Base-by-base conservation (phyloP, 92 coral and sea anemone genomes). In the Scolanthus callimorphus region DNA sequence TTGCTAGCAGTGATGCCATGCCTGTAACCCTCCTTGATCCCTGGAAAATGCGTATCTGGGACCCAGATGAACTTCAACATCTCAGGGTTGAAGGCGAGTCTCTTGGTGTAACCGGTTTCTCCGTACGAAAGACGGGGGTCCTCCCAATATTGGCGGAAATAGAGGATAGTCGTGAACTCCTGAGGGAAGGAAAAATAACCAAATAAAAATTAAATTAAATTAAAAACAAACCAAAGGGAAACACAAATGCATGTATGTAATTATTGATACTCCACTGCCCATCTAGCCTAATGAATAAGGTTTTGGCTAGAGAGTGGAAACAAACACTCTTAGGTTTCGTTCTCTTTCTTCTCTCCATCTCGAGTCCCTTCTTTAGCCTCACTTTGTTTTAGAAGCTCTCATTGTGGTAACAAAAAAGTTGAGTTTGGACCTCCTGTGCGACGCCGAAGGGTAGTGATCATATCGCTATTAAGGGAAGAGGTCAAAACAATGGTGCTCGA, bases 101-200 rank as follows among this genome's bases (percentile, higher is more conserved):
- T 65, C 74, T 78, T 88, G n/a, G 27, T 46, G 57, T 88, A 83
- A 11, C 75, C 83, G n/a, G 80, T 83, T 25, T 73, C 27, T 1
- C 38, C 30, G 71, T 72, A 87, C 25, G 28, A 71, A 15, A 87
- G 85, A 30, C 96, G 85, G 4, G 74, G 82, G 41, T 87, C 96
- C 31, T 67, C 59, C 96, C 96, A 87, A 63, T 87, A 87, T 58
- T 87, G 96, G 24, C 96, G 96, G 74, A 87, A 87, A 70, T 87
- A 87, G 66, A 87, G 62, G 66, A 87, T 87, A 10, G 96, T 87
- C n/a, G 96, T 78, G 60, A 87, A 87, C 44, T 87, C 95, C 95
- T 87, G 56, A 17, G 17, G 15, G 47, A n/a, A 57, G 30, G 53
- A 31, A 11, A 3, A 57, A 27, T 17, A 9, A 37, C 15, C 26